Evolutionary conservation across 1,140 invertebrate genomes (phyloP).

Genomic region (Zaprionus nigranus): DNA sequence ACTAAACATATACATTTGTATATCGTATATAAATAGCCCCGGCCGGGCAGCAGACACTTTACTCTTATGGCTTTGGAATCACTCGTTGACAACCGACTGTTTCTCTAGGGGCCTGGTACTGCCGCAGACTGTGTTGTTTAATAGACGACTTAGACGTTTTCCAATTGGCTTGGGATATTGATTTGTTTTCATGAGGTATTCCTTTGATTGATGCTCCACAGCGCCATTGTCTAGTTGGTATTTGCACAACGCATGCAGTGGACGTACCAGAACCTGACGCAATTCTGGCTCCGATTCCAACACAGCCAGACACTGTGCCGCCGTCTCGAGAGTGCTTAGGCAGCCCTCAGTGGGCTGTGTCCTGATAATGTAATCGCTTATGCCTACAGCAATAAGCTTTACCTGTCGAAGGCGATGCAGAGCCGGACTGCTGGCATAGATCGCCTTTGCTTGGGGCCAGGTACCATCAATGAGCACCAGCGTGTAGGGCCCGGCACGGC

Average conservation of each 20-base stretch:
- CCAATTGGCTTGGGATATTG: conserved; percentile 93
- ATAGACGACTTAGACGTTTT: conserved; percentile 89
- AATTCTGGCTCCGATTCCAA: conserved; percentile 90
- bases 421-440: conserved; percentile 90
- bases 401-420: conserved; percentile 89
- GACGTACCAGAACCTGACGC: conserved; percentile 89
- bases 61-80: conserved; percentile 30
- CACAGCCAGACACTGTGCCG: conserved; percentile 91
- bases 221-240: conserved; percentile 95
- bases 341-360: conserved; percentile 96
- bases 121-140: conserved; percentile 76
- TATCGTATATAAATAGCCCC: conserved; percentile 19
- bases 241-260: conserved; percentile 92
- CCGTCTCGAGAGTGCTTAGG: conserved; percentile 96
- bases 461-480: conserved; percentile 96
- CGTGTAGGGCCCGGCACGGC: conserved; percentile 88
- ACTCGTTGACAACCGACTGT: conserved; percentile 16
- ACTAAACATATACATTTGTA: conserved; percentile 39
- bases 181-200: conserved; percentile 93
- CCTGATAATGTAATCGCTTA: conserved; percentile 95
- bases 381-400: conserved; percentile 89
- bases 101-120: conserved; percentile 19
- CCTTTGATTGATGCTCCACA: conserved; percentile 96
- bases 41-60: conserved; percentile 34
- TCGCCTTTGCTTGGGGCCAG: conserved; percentile 96